Percentiles rank a stretch among this genome's conserved stretches.
phyloP scores from a whole-genome alignment of 2,113 vertebrate species.

The Maccullochella peelii region DNA sequence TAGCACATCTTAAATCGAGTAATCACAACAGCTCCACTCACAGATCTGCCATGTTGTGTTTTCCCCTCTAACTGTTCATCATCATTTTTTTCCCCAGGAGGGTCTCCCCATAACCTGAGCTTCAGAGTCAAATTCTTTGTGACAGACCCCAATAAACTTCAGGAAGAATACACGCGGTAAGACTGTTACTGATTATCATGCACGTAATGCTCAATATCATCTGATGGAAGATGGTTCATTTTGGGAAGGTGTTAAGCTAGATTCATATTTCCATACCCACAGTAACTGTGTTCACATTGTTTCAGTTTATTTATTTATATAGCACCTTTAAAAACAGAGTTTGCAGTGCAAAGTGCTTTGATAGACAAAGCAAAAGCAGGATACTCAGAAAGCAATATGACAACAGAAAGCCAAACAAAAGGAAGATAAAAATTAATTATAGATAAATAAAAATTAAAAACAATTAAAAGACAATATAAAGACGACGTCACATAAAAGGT shows the following conservation, averaged over 20 bases:
- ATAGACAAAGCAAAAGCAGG: no score
- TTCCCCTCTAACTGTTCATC: neutral
- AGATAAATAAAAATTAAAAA: no score
- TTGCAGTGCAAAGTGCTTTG: no score
- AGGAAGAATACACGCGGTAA: conserved; percentile 99
- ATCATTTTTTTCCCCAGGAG: conserved; percentile 85
- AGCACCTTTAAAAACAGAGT: no score
- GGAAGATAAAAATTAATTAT: no score
- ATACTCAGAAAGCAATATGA: no score
- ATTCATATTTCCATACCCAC: neutral
- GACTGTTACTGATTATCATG: conserved; percentile 22
- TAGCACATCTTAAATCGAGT: neutral
- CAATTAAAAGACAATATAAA: no score
- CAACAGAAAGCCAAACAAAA: no score
- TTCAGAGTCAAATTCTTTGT: conserved; percentile 99
- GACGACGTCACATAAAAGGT: no score
- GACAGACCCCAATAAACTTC: conserved; percentile 94
- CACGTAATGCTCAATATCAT: neutral
- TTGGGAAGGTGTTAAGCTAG: neutral
- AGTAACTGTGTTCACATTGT: neutral
- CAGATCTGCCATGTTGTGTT: neutral
- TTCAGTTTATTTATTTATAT: no score
- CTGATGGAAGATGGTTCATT: neutral
- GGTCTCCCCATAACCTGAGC: conserved; percentile 95
- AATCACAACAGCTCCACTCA: neutral